Base-by-base conservation (phyloP, 2,113 vertebrate genomes). In the Probosciger aterrimus region DNA sequence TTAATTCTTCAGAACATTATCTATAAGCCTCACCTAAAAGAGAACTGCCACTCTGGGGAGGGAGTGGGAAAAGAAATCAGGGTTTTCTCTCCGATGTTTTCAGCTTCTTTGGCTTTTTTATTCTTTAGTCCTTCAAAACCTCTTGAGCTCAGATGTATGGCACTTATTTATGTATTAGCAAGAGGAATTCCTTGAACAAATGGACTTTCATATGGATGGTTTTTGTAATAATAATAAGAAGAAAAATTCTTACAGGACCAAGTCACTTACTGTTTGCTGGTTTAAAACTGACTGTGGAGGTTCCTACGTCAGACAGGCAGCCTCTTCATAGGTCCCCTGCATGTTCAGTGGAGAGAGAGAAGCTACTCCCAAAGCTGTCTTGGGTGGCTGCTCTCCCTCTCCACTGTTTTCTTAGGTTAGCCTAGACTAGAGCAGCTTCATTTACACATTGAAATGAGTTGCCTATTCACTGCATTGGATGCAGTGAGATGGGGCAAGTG, bases 381-480 rank as follows among this genome's bases (percentile, higher is more conserved):
- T 28, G 23, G 13, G 16, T 57, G 15, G 18, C 55, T 70, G 33
- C 27, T 63, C 19, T 50, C 24, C 11, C 35, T 59, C 28, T 25
- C 43, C 3, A 0, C 11, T 27, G 4, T 28, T 70, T 64, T 28
- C 41, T 11, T 50, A 25, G 35, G 16, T 9, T 70, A 50, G 37
- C 33, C 16, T 52, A 27, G 37, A n/a, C 16, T 31, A n/a, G 14
- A 73, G 18, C 22, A 28, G 13, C 22, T 79, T 78, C 33, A 67
- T 30, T 35, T 27, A 52, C 37, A 41, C 25, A 11, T 46, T 30
- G 39, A 73, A 60, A 35, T 49, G 6, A 22, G 18, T 6, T 43
- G 22, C 18, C 5, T 35, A 8, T 14, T 9, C 55, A 8, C 6
- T n/a, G 35, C 2, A 0, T 18, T 1, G 0, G 24, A 39, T 8